Conservation (phyloP, 2,797 vertebrate genomes). For the Anguilla anguilla region DNA sequence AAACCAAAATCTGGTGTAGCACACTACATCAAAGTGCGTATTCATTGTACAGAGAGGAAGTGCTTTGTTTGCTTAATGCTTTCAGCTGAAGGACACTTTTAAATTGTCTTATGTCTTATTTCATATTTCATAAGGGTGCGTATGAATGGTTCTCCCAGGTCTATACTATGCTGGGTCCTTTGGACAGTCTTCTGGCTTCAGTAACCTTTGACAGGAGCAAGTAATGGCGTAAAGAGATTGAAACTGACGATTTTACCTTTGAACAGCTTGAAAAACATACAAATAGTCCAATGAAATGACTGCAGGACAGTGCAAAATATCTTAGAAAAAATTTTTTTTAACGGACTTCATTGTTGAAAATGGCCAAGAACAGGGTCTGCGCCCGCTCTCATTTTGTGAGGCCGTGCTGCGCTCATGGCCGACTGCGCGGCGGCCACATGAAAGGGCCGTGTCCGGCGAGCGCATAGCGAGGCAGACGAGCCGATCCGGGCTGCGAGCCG, state of each 20-base stretch:
- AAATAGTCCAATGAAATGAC: not conserved
- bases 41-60: constrained; percentile 12
- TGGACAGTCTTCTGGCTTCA: not conserved
- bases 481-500: not conserved
- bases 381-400: not conserved
- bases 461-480: not conserved
- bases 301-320: not conserved
- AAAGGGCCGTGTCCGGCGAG: not conserved
- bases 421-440: not conserved
- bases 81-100: not conserved
- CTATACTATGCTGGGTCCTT: not conserved
- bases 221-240: not conserved
- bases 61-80: not conserved
- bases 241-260: not conserved
- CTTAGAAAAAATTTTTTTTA: not conserved
- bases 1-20: not conserved
- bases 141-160: not conserved
- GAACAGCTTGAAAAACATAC: not conserved
- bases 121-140: not conserved
- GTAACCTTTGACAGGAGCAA: not conserved
- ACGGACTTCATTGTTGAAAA: not conserved
- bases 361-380: not conserved
- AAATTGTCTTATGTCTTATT: not conserved
- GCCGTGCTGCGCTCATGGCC: not conserved
- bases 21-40: constrained; percentile 10